Conservation (phyloP, 2,113 vertebrate genomes). For the Tylochromis polylepis region DNA sequence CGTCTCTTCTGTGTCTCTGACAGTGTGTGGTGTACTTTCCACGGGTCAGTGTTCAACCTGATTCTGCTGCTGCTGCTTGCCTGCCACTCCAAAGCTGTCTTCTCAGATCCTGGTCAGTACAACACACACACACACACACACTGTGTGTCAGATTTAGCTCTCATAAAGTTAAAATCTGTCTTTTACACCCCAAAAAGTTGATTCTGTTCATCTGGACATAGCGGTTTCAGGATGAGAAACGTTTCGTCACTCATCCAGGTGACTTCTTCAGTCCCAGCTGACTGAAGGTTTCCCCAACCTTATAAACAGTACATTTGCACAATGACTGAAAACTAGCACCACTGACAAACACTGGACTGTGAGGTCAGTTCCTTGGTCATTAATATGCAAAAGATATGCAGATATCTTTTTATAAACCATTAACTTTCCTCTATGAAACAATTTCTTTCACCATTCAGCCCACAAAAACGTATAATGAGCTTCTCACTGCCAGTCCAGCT, state of each 20-base stretch:
- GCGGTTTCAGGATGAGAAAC: background rate
- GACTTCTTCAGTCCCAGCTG: background rate
- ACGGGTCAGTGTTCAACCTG: conserved; percentile 77
- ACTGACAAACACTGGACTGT: no score
- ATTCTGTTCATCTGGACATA: background rate
- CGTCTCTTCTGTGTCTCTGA: background rate
- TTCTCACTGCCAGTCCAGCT: background rate
- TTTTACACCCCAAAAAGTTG: background rate
- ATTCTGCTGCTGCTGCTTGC: conserved; percentile 77
- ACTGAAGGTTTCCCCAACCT: background rate
- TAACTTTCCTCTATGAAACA: background rate
- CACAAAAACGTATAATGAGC: background rate
- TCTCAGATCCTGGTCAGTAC: conserved; percentile 79
- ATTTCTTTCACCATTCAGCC: background rate
- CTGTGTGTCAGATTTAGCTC: background rate
- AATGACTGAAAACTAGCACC: background rate
- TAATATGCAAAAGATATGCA: background rate
- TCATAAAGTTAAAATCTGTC: background rate
- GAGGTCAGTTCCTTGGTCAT: no score
- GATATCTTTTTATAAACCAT: background rate
- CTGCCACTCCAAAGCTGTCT: conserved; percentile 78
- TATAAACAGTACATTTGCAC: background rate
- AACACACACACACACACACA: background rate
- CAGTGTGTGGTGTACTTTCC: conserved; percentile 80
- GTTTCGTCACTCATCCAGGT: rapidly evolving